Conservation (phyloP, 1,140 invertebrate species). For the Euwallacea similis region DNA sequence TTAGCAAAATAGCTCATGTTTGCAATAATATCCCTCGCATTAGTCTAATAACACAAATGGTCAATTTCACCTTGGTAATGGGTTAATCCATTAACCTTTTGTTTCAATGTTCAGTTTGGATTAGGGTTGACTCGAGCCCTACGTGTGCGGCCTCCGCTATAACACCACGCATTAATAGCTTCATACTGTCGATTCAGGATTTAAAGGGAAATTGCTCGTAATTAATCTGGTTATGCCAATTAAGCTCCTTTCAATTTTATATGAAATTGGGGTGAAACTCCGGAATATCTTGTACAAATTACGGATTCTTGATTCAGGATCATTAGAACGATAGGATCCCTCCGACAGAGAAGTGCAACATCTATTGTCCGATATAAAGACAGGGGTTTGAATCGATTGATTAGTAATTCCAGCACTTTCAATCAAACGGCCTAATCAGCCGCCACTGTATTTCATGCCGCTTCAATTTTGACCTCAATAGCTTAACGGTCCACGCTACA, state of each 20-base stretch:
- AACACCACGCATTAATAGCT: constrained; percentile 15
- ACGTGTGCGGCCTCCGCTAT: constrained; percentile 5
- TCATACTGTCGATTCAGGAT: constrained; percentile 1
- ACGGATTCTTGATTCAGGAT: not conserved
- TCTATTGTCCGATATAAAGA: too few relatives aligned
- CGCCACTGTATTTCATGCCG: too few relatives aligned
- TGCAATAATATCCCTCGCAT: too few relatives aligned
- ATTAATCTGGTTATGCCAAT: constrained; percentile 12
- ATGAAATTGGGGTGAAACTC: not conserved
- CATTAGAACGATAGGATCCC: not conserved
- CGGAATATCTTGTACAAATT: not conserved
- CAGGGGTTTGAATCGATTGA: too few relatives aligned
- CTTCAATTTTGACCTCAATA: too few relatives aligned
- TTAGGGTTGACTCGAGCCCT: not conserved
- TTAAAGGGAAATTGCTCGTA: constrained; percentile 9
- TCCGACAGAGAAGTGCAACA: too few relatives aligned
- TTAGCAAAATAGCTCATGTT: too few relatives aligned
- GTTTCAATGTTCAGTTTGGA: constrained; percentile 8
- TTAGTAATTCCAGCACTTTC: too few relatives aligned
- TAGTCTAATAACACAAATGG: too few relatives aligned
- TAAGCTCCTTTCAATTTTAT: constrained; percentile 1
- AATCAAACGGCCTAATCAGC: too few relatives aligned
- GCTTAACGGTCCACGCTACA: too few relatives aligned
- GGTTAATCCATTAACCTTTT: constrained; percentile 10
- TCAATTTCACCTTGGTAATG: not conserved